These are phyloP conservation scores for Sula dactylatra DNA, from an alignment of 2,113 vertebrate genomes.

Conservation along the genomic window DNA sequence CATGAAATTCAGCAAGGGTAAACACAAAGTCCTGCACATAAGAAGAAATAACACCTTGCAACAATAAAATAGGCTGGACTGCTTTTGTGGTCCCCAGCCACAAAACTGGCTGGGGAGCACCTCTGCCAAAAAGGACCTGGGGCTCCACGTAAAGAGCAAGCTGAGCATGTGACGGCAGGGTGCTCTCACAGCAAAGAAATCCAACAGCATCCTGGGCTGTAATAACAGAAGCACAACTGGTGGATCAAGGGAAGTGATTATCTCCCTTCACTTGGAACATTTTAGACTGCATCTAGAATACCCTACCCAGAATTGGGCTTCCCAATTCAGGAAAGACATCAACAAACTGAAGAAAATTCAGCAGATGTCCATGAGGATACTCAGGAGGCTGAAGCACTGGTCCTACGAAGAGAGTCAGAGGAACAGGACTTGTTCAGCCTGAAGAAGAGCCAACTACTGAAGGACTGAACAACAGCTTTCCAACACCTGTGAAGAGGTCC, in stretches of 20 bases:
- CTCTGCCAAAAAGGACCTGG: not conserved
- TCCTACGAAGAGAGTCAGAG: not conserved
- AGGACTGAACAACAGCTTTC: not conserved
- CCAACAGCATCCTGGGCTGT: not conserved
- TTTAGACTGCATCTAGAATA: not conserved
- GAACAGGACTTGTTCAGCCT: not conserved
- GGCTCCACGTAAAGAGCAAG: not conserved
- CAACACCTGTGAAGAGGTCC: not conserved
- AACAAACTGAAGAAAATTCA: not conserved
- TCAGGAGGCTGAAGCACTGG: not conserved
- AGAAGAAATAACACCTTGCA: not conserved
- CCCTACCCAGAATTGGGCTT: not conserved
- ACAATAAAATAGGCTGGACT: not conserved
- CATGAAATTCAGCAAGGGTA: not conserved
- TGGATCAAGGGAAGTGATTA: not conserved
- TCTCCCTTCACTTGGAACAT: not conserved
- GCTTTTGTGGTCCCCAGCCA: no score
- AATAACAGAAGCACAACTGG: not conserved
- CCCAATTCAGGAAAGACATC: not conserved
- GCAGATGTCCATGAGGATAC: not conserved
- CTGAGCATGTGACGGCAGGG: not conserved
- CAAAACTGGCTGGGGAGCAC: not conserved
- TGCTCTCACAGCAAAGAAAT: not conserved
- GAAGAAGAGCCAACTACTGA: not conserved
- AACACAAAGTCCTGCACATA: not conserved